Evolutionary conservation across 2,113 vertebrate species (phyloP).

Genomic region (Ctenodactylus gundi): DNA sequence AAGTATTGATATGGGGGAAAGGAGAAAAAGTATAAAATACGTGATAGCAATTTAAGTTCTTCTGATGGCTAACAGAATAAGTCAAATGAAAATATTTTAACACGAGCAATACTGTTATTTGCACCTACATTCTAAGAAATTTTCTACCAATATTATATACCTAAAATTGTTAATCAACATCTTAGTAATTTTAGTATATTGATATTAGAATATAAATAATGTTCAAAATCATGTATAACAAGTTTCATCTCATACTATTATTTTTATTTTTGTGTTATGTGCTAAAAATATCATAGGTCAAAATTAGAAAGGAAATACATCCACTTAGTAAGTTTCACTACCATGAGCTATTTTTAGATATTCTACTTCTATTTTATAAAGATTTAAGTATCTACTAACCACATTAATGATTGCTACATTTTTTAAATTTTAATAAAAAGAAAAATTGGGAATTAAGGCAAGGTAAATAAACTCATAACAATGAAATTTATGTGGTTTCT

Average conservation of each 20-base stretch:
- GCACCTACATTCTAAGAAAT: background rate
- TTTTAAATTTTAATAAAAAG: slow-evolving; percentile 5
- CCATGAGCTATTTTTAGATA: background rate
- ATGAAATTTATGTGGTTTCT: slow-evolving; percentile 32
- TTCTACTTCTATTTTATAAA: slow-evolving; percentile 9
- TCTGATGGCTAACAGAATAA: background rate
- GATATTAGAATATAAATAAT: background rate
- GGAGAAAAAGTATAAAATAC: background rate
- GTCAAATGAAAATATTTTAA: background rate
- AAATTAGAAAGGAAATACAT: slow-evolving; percentile 20
- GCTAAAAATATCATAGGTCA: background rate
- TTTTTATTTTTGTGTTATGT: background rate
- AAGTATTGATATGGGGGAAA: background rate
- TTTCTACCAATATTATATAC: background rate
- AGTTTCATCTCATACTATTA: background rate
- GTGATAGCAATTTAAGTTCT: background rate
- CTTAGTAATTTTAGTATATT: background rate
- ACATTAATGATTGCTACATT: background rate
- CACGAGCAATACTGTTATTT: background rate
- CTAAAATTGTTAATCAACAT: background rate
- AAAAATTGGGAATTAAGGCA: background rate
- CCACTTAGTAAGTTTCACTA: slow-evolving; percentile 12
- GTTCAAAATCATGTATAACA: background rate
- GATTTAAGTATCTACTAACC: background rate
- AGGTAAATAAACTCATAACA: slow-evolving; percentile 41